Percentiles rank a stretch among this genome's conserved stretches.
Evolutionary conservation across 1,140 invertebrate genomes (phyloP).

Genomic region (Charaxes varanes): DNA sequence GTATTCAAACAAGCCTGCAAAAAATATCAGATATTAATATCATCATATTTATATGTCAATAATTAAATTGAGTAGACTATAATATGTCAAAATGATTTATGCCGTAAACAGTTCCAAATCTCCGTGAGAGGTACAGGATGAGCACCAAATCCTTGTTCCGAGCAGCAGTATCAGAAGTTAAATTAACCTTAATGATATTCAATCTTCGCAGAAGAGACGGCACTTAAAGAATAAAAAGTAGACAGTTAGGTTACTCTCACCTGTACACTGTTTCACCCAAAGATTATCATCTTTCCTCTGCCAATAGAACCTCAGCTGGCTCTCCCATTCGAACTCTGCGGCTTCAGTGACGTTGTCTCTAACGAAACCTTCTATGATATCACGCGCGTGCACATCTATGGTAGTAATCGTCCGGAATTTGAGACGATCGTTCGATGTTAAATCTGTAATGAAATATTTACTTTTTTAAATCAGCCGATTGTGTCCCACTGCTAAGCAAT

Average conservation of each 20-base stretch:
- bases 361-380: slow-evolving; percentile 92
- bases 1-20: slow-evolving; percentile 84
- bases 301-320: slow-evolving; percentile 94
- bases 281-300: slow-evolving; percentile 86
- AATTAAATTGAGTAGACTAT: background rate
- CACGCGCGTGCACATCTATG: slow-evolving; percentile 91
- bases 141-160: too few relatives aligned
- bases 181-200: too few relatives aligned
- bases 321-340: slow-evolving; percentile 93
- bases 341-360: slow-evolving; percentile 88
- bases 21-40: slow-evolving; percentile 5
- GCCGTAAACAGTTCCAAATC: too few relatives aligned
- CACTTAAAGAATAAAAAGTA: background rate
- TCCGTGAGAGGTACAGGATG: too few relatives aligned
- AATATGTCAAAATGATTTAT: too few relatives aligned
- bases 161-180: too few relatives aligned
- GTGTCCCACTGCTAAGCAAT: too few relatives aligned
- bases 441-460: too few relatives aligned
- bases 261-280: slow-evolving; percentile 89
- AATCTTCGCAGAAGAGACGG: too few relatives aligned
- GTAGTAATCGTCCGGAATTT: slow-evolving; percentile 93
- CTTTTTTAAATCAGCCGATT: too few relatives aligned
- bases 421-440: slow-evolving; percentile 86
- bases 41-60: slow-evolving; percentile 2
- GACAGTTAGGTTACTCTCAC: slow-evolving; percentile 35